These are phyloP conservation scores for Catocala sponsa DNA, from an alignment of 2,888 invertebrate species.

Conservation along the genomic window DNA sequence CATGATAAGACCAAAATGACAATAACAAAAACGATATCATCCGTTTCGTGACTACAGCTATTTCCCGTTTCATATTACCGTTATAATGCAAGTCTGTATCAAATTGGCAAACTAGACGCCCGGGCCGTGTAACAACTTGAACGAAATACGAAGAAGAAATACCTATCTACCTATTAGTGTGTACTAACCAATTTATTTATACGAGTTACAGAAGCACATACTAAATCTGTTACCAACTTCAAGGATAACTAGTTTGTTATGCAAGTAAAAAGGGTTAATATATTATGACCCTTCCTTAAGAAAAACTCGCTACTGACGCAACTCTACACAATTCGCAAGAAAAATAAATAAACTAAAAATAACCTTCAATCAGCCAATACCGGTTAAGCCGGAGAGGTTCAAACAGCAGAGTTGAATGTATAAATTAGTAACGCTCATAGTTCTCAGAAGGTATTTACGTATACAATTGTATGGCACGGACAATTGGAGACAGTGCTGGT, in stretches of 20 bases:
- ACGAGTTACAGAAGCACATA: constrained; percentile 11
- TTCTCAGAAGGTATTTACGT: constrained; percentile 17
- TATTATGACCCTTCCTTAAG: constrained; percentile 32
- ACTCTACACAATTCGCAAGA: constrained; percentile 18
- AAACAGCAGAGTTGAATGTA: constrained; percentile 11
- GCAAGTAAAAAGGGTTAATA: constrained; percentile 34
- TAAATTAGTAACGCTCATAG: constrained; percentile 15
- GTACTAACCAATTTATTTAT: constrained; percentile 15
- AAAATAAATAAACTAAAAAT: constrained; percentile 30
- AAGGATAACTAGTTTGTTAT: constrained; percentile 35
- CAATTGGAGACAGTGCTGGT: constrained; percentile 49
- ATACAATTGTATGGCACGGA: constrained; percentile 19
- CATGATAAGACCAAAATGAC: constrained; percentile 63
- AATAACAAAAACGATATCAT: constrained; percentile 69
- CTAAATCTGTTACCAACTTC: constrained; percentile 17
- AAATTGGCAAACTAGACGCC: constrained; percentile 57
- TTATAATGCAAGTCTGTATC: constrained; percentile 66
- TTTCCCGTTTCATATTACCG: constrained; percentile 73
- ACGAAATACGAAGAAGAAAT: constrained; percentile 34
- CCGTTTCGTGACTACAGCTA: constrained; percentile 69
- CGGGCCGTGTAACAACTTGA: constrained; percentile 43
- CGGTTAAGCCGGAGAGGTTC: constrained; percentile 33
- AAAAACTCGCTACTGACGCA: constrained; percentile 33
- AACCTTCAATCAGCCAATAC: constrained; percentile 30
- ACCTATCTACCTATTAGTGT: constrained; percentile 10